Evolutionary conservation across 2,888 invertebrate genomes (phyloP), one percentile per base, ranked within the genome.

Genomic region (Dinocampus coccinellae): DNA sequence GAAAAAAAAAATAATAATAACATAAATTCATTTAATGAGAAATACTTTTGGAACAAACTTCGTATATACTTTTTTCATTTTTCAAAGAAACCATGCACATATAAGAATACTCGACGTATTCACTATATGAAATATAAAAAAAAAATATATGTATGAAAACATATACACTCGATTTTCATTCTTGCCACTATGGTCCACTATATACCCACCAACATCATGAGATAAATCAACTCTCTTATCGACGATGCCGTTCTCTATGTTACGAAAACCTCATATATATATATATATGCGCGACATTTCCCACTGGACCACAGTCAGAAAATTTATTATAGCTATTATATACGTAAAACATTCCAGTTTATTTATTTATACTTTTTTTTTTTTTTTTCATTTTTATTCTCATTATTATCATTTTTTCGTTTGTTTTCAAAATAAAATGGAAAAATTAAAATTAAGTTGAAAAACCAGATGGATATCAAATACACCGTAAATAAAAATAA

Each of bases 211-310:
- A 72, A 73, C 47, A 16, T 6, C 47, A 47, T 9, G 47, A 47
- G 70, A 75, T 76, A 75, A 75, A 76, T 76, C 76, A 75, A 67
- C 69, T 20, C 74, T 76, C 47, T 47, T 76, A 76, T 76, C 76
- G 72, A 73, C 69, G 72, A 70, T 65, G 75, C 73, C 68, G 67
- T 58, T 34, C 52, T 39, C 63, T 55, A 52, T 73, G 73, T 65
- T 26, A 24, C 16, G 42, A 33, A 42, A 29, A 67, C 58, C 58
- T 7, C 47, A 47, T 47, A 36, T 42, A 42, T 16, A 16, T 33
- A 33, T 33, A 33, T 33, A 33, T 36, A 36, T 36, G 10, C 9
- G 36, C 10, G 36, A 34, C 39, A 34, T 39, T 57, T 57, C 34
- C 39, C 57, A 57, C 55, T 16, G 26, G 39, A 34, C 20, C 24